phyloP scores from a whole-genome alignment of 2,797 vertebrate genomes.

The Bovichtus diacanthus region DNA sequence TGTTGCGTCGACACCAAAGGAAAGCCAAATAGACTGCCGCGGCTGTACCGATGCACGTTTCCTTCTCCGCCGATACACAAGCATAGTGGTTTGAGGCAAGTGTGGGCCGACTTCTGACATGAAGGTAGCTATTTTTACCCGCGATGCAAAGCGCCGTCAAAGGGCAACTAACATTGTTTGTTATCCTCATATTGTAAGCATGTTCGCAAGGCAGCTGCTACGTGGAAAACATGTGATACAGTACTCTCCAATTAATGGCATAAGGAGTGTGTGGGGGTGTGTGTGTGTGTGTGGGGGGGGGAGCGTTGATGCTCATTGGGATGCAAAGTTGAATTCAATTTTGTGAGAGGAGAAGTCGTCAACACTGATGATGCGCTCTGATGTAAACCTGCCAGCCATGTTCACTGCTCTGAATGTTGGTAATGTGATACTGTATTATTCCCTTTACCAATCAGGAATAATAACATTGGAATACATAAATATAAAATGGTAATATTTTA shows the following conservation, averaged over 20 bases:
- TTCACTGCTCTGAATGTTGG: too few relatives aligned
- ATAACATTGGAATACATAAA: too few relatives aligned
- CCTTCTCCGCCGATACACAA: constrained; percentile 32
- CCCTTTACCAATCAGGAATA: too few relatives aligned
- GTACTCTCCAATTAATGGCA: background rate
- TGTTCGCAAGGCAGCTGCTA: background rate
- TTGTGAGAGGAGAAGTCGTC: too few relatives aligned
- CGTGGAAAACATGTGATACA: background rate
- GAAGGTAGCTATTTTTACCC: constrained; percentile 23
- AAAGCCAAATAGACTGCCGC: constrained; percentile 29
- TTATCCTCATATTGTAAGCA: background rate
- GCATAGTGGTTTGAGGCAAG: constrained; percentile 25
- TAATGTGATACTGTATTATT: too few relatives aligned
- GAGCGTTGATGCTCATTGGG: background rate
- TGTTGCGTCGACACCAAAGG: constrained; percentile 48
- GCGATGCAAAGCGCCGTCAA: background rate
- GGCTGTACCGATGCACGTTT: constrained; percentile 27
- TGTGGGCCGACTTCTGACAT: constrained; percentile 39
- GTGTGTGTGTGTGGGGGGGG: background rate
- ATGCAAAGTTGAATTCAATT: background rate
- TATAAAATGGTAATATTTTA: background rate
- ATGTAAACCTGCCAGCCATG: too few relatives aligned
- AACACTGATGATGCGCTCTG: too few relatives aligned
- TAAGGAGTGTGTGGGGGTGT: too few relatives aligned
- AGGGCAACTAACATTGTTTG: background rate